These are phyloP conservation scores for Boleophthalmus pectinirostris DNA, from an alignment of 2,113 vertebrate genomes.

Conservation along the genomic window DNA sequence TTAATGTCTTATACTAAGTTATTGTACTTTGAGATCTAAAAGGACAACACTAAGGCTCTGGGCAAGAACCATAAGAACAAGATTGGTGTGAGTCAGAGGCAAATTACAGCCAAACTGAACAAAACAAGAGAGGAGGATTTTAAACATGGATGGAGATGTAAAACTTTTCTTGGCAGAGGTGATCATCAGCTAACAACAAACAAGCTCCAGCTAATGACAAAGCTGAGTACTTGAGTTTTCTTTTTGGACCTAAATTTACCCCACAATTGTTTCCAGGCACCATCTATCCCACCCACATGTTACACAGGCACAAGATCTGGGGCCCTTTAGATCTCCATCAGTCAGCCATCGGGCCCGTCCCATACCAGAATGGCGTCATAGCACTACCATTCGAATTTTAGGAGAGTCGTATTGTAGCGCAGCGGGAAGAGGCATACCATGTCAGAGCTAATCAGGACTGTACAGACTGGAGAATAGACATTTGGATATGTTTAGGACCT, in stretches of 20 bases:
- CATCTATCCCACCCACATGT: conserved; percentile 56
- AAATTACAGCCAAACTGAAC: conserved; percentile 29
- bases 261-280: conserved; percentile 67
- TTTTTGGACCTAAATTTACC: conserved; percentile 62
- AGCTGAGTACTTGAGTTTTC: conserved; percentile 44
- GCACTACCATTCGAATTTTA: conserved; percentile 58
- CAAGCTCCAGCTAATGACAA: conserved; percentile 49
- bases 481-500: conserved; percentile 37
- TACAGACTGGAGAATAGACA: conserved; percentile 53
- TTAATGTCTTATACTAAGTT: background rate
- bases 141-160: conserved; percentile 57
- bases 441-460: conserved; percentile 48
- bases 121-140: conserved; percentile 18
- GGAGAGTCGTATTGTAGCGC: conserved; percentile 40
- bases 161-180: conserved; percentile 56
- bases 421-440: conserved; percentile 34
- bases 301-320: conserved; percentile 42
- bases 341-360: conserved; percentile 47
- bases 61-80: background rate
- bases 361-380: conserved; percentile 61
- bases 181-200: conserved; percentile 44
- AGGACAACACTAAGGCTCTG: background rate
- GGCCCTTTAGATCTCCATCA: conserved; percentile 57
- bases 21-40: background rate
- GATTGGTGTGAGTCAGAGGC: conserved; percentile 1